phyloP scores from a whole-genome alignment of 1,140 invertebrate species.

The Eciton burchellii region DNA sequence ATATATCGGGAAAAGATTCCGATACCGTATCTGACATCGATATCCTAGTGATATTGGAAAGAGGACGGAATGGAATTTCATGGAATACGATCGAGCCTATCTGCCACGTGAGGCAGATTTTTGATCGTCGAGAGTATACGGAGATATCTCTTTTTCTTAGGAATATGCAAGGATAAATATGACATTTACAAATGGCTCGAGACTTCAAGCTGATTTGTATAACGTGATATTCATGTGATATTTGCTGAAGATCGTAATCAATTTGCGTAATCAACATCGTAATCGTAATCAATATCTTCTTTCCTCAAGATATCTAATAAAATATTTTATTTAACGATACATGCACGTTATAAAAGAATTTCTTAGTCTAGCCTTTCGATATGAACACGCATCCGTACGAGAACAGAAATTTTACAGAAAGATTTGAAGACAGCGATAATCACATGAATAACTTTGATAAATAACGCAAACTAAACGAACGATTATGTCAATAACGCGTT shows the following conservation, averaged over 20 bases:
- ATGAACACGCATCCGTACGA: too few species aligned
- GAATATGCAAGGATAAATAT: not conserved
- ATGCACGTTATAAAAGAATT: too few species aligned
- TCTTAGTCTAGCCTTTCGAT: too few species aligned
- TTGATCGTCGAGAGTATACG: not conserved
- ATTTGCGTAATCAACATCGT: not conserved
- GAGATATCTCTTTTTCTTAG: not conserved
- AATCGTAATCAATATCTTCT: too few species aligned
- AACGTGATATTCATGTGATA: not conserved
- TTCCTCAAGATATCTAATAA: too few species aligned
- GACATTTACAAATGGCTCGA: not conserved
- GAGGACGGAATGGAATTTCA: not conserved
- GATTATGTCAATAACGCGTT: too few species aligned
- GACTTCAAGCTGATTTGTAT: not conserved
- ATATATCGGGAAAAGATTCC: conserved; percentile 22
- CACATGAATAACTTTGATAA: too few species aligned
- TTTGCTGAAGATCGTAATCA: not conserved
- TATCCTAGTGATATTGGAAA: not conserved
- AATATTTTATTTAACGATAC: too few species aligned
- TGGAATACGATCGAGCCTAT: not conserved
- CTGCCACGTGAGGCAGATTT: not conserved
- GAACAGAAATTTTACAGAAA: too few species aligned
- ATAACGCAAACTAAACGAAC: too few species aligned
- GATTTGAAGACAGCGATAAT: too few species aligned
- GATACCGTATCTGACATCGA: not conserved